Evolutionary conservation across 2,113 vertebrate species (phyloP).

Genomic region (Ailuropoda melanoleuca): DNA sequence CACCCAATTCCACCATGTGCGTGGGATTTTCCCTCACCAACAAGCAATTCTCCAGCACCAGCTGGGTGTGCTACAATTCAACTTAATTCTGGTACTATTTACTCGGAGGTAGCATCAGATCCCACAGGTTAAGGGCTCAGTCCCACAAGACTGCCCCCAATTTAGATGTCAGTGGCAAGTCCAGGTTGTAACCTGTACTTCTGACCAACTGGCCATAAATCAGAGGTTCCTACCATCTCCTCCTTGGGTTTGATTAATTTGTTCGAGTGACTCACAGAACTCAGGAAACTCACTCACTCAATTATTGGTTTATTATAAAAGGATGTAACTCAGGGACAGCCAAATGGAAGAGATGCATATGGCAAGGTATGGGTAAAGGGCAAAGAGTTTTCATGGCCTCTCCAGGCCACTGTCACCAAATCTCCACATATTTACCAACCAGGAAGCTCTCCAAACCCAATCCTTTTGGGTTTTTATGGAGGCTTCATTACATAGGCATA

Average conservation of each 20-base stretch:
- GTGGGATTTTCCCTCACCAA: background rate
- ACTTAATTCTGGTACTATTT: background rate
- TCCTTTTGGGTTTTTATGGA: background rate
- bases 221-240: background rate
- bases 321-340: background rate
- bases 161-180: background rate
- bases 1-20: background rate
- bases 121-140: background rate
- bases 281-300: background rate
- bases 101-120: background rate
- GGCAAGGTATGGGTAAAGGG: background rate
- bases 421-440: background rate
- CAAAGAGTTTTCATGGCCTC: background rate
- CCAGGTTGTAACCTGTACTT: background rate
- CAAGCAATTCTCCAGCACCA: background rate
- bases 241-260: background rate
- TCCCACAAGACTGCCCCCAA: background rate
- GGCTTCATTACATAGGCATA: background rate
- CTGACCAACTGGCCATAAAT: background rate
- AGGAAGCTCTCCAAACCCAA: background rate
- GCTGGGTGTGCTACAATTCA: background rate
- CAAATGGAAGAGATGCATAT: background rate
- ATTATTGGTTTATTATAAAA: background rate
- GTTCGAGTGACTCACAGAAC: background rate
- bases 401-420: background rate